Conservation (phyloP, 2,113 vertebrate species). For the Pterocles orientalis region DNA sequence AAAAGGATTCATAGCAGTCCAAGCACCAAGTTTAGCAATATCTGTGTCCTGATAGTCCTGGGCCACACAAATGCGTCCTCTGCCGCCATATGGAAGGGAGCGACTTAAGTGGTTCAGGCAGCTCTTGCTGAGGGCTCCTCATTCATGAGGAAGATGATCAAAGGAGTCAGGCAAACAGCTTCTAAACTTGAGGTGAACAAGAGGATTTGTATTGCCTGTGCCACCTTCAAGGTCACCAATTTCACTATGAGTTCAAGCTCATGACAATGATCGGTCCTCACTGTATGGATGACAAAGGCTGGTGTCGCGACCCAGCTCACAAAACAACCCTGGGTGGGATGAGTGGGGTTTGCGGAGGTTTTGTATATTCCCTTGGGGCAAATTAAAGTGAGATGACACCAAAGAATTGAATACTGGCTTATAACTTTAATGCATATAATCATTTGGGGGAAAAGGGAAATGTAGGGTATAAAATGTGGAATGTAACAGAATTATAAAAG, state of each 20-base stretch:
- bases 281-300: background rate
- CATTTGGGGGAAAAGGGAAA: no score
- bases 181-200: conserved; percentile 39
- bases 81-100: background rate
- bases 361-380: no score
- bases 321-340: no score
- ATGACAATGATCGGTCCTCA: conserved; percentile 5
- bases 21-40: background rate
- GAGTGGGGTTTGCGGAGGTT: no score
- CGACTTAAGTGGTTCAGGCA: background rate
- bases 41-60: background rate
- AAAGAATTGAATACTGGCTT: no score
- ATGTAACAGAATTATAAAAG: no score
- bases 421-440: no score
- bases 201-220: conserved; percentile 29
- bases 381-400: no score
- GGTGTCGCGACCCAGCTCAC: no score
- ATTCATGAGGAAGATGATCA: conserved; percentile 40
- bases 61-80: conserved; percentile 17
- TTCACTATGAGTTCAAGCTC: conserved; percentile 16
- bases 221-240: conserved; percentile 43
- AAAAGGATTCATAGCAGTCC: background rate
- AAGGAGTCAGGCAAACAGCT: conserved; percentile 12
- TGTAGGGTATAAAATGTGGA: no score
- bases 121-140: conserved; percentile 23